Percentiles rank a stretch among this genome's conserved stretches.
These are phyloP conservation scores for Thunnus maccoyii DNA, from an alignment of 2,113 vertebrate species.

Conservation along the genomic window DNA sequence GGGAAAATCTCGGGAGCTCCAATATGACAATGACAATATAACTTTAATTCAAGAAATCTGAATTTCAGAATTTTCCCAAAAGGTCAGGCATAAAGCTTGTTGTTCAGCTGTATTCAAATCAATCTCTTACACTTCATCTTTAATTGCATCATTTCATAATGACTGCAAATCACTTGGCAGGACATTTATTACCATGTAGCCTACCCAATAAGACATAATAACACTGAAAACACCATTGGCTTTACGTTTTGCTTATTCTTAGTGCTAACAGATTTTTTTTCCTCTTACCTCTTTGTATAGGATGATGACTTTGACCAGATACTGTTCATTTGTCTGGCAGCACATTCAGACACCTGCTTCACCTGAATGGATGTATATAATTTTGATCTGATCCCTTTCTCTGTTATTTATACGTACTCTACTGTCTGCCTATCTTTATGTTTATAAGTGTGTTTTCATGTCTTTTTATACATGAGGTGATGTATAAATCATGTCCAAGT, in stretches of 20 bases:
- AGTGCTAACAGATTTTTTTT: background rate
- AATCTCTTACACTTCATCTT: background rate
- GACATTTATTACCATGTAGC: slow-evolving; percentile 5
- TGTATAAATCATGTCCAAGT: slow-evolving; percentile 32
- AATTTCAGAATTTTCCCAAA: background rate
- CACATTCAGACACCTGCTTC: slow-evolving; percentile 30
- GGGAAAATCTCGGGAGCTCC: background rate
- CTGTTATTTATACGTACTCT: slow-evolving; percentile 73
- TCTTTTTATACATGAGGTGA: slow-evolving; percentile 54
- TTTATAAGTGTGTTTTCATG: slow-evolving; percentile 56
- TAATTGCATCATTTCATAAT: background rate
- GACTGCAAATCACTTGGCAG: background rate
- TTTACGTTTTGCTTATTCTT: background rate
- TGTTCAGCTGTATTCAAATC: background rate
- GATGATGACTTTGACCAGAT: slow-evolving; percentile 31
- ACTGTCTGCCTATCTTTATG: slow-evolving; percentile 32
- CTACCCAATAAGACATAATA: background rate
- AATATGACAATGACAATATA: background rate
- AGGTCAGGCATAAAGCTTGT: background rate
- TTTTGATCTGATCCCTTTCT: slow-evolving; percentile 50
- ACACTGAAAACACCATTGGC: background rate
- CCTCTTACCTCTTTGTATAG: slow-evolving; percentile 19
- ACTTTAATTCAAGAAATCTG: background rate
- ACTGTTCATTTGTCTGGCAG: slow-evolving; percentile 30
- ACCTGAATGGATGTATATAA: slow-evolving; percentile 61